Conservation (phyloP, 1,140 invertebrate species). For the Druon quercuslanigerum region DNA sequence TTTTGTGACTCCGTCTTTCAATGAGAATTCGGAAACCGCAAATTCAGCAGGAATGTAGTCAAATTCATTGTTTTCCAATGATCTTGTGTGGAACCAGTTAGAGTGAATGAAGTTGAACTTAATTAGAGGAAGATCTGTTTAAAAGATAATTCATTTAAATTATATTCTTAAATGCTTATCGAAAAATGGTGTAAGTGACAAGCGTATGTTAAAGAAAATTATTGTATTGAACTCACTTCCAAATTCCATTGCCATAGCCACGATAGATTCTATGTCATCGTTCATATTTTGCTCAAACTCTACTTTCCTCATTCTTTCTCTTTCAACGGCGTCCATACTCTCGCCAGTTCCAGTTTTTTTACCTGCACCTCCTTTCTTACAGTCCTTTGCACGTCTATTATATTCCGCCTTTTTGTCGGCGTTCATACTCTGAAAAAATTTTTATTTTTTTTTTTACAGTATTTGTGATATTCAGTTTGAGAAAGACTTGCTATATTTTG, state of each 20-base stretch:
- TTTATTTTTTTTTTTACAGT: background rate
- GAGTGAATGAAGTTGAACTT: constrained; percentile 67
- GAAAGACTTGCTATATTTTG: background rate
- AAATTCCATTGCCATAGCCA: constrained; percentile 36
- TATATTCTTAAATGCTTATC: background rate
- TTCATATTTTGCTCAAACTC: constrained; percentile 54
- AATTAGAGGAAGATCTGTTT: constrained; percentile 4
- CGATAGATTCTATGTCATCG: constrained; percentile 45
- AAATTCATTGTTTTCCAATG: constrained; percentile 42
- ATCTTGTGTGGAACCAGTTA: constrained; percentile 67
- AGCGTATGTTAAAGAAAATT: background rate
- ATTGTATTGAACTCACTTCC: constrained; percentile 42
- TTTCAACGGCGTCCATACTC: constrained; percentile 40
- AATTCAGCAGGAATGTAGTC: constrained; percentile 71
- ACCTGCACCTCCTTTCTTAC: constrained; percentile 10
- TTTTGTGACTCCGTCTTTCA: constrained; percentile 74
- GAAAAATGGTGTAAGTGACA: too few species aligned
- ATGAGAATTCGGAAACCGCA: constrained; percentile 70
- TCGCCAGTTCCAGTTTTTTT: constrained; percentile 58
- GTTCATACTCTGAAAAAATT: constrained; percentile 45
- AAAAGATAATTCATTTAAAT: constrained; percentile 25
- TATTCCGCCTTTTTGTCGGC: constrained; percentile 49
- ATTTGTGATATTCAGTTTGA: background rate
- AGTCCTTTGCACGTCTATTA: constrained; percentile 44
- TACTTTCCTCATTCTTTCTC: constrained; percentile 23